phyloP scores from a whole-genome alignment of 2,113 vertebrate species.

The Lagenorhynchus albirostris region DNA sequence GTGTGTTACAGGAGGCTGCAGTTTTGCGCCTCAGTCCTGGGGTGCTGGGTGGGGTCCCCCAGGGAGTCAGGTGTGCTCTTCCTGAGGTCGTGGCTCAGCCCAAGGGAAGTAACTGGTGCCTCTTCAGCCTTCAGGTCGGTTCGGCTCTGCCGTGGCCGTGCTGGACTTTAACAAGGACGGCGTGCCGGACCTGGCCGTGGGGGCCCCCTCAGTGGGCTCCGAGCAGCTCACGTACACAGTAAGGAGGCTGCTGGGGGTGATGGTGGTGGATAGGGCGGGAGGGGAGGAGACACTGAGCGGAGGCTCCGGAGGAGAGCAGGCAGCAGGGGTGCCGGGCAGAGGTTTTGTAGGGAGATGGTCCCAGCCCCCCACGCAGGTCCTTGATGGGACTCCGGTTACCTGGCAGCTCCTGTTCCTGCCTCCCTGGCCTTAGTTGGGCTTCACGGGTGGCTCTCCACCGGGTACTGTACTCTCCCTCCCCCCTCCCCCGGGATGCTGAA shows the following conservation, averaged over 20 bases:
- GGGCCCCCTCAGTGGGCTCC: slow-evolving; percentile 84
- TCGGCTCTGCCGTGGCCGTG: slow-evolving; percentile 84
- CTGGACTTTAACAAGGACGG: slow-evolving; percentile 85
- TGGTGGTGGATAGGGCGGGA: accelerated
- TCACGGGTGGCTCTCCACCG: not conserved
- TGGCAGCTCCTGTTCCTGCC: not conserved
- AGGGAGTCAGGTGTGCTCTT: too few relatives aligned
- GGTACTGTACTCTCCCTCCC: not conserved
- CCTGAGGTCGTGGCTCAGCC: not conserved
- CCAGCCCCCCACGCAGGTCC: accelerated
- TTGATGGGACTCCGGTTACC: not conserved
- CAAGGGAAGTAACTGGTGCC: not conserved
- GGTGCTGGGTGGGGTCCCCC: accelerated
- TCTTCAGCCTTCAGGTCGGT: slow-evolving; percentile 83
- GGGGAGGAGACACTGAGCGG: accelerated
- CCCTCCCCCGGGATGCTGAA: accelerated
- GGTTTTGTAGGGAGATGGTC: not conserved
- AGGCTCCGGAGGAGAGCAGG: not conserved
- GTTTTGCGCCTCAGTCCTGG: not conserved
- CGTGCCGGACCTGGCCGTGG: slow-evolving; percentile 80
- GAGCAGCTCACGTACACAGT: slow-evolving; percentile 82
- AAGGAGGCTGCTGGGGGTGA: slow-evolving; percentile 27
- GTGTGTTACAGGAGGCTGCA: accelerated
- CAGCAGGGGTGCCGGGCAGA: accelerated
- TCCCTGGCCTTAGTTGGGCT: not conserved